Evolutionary conservation across 2,888 invertebrate species (phyloP).

Genomic region (Sepiola atlantica): DNA sequence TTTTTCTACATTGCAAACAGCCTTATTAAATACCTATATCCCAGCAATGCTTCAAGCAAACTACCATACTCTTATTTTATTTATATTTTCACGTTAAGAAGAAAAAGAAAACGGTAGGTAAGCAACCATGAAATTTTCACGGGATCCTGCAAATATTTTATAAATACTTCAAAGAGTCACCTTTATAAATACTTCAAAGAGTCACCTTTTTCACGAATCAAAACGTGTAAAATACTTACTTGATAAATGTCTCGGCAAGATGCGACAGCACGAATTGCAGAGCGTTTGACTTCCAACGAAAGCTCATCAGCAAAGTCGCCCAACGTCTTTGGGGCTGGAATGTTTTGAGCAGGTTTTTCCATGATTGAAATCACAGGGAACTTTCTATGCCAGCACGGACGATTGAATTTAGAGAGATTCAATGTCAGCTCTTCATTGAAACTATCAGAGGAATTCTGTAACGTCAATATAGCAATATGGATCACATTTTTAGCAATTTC

Average conservation of each 20-base stretch:
- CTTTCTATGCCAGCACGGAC: conserved; percentile 39
- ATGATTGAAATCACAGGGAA: conserved; percentile 54
- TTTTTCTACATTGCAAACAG: too few species aligned
- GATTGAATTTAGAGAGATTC: conserved; percentile 14
- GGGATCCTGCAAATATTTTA: too few species aligned
- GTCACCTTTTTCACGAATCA: neutral
- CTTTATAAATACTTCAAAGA: too few species aligned
- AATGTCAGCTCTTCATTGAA: conserved; percentile 33
- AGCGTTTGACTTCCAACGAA: conserved; percentile 38
- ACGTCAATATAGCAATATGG: conserved; percentile 42
- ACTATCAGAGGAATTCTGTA: conserved; percentile 23
- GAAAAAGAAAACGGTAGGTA: too few species aligned
- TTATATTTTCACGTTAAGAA: too few species aligned
- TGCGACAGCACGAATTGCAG: conserved; percentile 33
- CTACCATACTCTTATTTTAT: too few species aligned
- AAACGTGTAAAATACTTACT: conserved; percentile 17
- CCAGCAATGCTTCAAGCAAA: too few species aligned
- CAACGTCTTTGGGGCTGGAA: conserved; percentile 23
- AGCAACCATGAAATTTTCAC: too few species aligned
- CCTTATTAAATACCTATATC: too few species aligned
- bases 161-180: too few species aligned
- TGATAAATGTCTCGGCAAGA: conserved; percentile 38
- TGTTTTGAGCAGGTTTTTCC: conserved; percentile 49
- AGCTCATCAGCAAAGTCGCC: conserved; percentile 32
- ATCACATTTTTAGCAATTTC: conserved; percentile 49